phyloP scores from a whole-genome alignment of 2,888 invertebrate genomes.

The Drosophila testacea region DNA sequence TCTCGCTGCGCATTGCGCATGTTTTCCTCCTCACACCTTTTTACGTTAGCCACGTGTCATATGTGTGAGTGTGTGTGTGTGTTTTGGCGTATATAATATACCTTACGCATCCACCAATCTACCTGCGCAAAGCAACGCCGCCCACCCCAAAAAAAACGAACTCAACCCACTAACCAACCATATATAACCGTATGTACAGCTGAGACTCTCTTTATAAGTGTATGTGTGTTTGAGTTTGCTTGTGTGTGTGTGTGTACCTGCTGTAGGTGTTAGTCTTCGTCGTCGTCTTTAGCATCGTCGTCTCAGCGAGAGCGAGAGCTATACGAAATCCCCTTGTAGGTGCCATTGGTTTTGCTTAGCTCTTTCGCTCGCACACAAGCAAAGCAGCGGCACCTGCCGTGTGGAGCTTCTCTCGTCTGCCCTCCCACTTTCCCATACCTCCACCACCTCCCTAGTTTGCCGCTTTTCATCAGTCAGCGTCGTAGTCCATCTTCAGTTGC shows the following conservation, averaged over 20 bases:
- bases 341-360: conserved; percentile 50
- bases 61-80: conserved; percentile 59
- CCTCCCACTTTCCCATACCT: neutral
- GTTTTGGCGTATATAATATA: conserved; percentile 80
- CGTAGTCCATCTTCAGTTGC: conserved; percentile 25
- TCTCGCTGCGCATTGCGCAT: conserved; percentile 52
- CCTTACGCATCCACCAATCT: conserved; percentile 85
- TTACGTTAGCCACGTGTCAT: conserved; percentile 50
- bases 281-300: conserved; percentile 52
- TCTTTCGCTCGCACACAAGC: conserved; percentile 44
- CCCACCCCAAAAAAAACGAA: conserved; percentile 40
- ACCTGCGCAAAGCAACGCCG: conserved; percentile 82
- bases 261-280: conserved; percentile 67
- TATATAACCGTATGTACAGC: conserved; percentile 51
- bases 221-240: conserved; percentile 1
- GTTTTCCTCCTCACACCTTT: conserved; percentile 55
- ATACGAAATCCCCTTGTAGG: conserved; percentile 55
- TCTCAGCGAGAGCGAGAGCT: conserved; percentile 53
- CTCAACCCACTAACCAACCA: conserved; percentile 41
- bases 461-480: conserved; percentile 49
- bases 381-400: conserved; percentile 61
- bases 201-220: conserved; percentile 30
- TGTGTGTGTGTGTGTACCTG: conserved; percentile 63
- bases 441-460: neutral
- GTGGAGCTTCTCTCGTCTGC: conserved; percentile 19